Evolutionary conservation across 2,797 vertebrate species (phyloP).

Genomic region (Graptemys geographica): DNA sequence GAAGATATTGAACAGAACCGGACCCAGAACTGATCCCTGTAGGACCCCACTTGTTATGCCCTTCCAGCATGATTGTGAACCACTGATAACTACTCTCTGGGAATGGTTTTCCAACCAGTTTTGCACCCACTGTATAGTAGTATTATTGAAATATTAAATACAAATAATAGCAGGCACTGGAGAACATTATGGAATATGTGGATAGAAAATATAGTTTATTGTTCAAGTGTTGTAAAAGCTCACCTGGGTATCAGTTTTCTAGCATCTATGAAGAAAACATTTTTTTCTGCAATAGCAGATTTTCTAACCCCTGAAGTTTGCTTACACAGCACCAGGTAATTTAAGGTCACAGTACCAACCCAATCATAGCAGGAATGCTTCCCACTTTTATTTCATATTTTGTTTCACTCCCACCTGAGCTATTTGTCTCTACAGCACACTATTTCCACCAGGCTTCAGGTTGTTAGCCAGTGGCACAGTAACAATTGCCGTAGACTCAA

Average conservation of each 20-base stretch:
- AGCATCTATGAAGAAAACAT: neutral
- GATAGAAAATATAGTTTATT: neutral
- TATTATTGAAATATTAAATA: fast-evolving
- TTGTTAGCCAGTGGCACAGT: neutral
- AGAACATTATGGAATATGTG: neutral
- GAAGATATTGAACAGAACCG: no score
- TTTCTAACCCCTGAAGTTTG: conserved; percentile 1
- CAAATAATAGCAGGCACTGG: neutral
- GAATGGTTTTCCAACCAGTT: no score
- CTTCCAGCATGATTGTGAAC: no score
- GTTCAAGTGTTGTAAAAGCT: neutral
- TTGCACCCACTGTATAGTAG: no score
- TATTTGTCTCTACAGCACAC: conserved; percentile 14
- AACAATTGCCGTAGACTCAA: conserved; percentile 24
- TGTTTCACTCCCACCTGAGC: conserved; percentile 25
- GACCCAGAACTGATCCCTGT: no score
- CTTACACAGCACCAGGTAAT: conserved; percentile 6
- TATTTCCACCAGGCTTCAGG: conserved; percentile 38
- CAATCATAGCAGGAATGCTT: neutral
- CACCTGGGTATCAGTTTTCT: neutral
- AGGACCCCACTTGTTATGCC: no score
- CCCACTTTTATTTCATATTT: conserved; percentile 28
- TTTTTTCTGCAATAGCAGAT: neutral
- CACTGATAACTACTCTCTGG: no score
- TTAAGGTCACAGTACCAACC: conserved; percentile 1